Evolutionary conservation across 2,113 vertebrate genomes (phyloP), one percentile per base, ranked within the genome.

Genomic region (Girardinichthys multiradiatus): DNA sequence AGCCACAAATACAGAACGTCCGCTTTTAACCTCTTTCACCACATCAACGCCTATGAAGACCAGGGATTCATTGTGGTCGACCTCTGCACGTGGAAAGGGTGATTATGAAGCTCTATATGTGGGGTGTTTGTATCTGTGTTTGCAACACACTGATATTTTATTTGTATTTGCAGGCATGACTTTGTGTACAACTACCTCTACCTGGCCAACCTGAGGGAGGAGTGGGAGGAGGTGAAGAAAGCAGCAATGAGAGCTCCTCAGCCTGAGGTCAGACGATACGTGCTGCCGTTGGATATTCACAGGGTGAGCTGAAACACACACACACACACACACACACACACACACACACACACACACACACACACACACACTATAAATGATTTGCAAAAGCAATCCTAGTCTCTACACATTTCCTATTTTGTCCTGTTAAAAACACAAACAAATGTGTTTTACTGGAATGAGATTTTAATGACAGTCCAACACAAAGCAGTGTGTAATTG

Each of bases 161-260:
- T 31, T 3, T 29, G n/a, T 12, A 27, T 58, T 27, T 28, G 30
- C 88, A 99, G 98, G 54, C 96, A 97, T 73, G 98, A 99, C 76
- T 98, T 99, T 90, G 95, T 99, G 77, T 99, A 99, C 85, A 96
- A 99, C 69, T 99, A 99, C 92, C 93, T 99, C 90, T 99, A 98
- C 92, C 86, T 99, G 89, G 96, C 96, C 81, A 99, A 99, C 89
- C 57, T 99, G 6, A 91, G 5, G 68, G 11, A 84, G 89, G 96
- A 57, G 91, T 99, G 98, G 98, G 97, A 98, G 1, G 96, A 98
- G 67, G 95, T 99, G 79, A 99, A 99, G 89, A 95, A 92, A 57
- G 95, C 97, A 21, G 97, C 98, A 0, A 92, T 94, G 86, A 95
- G 94, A 57, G 97, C 98, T 0, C 97, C 98, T 11, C 98, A 99